Percentiles rank a stretch among this genome's conserved stretches.
Evolutionary conservation across 1,140 invertebrate species (phyloP).

Genomic region (Temnothorax curvispinosus): DNA sequence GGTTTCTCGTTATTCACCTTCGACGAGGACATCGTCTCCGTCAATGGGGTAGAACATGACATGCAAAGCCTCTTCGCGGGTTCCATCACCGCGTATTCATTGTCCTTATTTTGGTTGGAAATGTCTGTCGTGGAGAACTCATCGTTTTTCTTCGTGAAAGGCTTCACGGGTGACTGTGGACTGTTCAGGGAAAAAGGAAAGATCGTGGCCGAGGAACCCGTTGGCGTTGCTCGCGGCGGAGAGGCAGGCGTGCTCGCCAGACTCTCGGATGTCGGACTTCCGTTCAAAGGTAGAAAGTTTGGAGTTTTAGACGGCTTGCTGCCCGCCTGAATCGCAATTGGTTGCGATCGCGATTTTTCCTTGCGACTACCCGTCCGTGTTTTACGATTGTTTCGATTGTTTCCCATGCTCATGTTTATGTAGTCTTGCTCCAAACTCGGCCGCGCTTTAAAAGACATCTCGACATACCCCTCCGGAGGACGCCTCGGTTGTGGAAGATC

Average conservation of each 20-base stretch:
- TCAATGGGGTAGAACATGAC: slow-evolving; percentile 66
- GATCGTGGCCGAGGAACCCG: slow-evolving; percentile 86
- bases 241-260: slow-evolving; percentile 84
- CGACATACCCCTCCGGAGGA: slow-evolving; percentile 87
- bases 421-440: slow-evolving; percentile 82
- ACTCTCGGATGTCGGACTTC: slow-evolving; percentile 82
- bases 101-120: slow-evolving; percentile 45
- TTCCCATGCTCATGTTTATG: slow-evolving; percentile 83
- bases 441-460: slow-evolving; percentile 86
- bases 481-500: slow-evolving; percentile 84
- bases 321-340: slow-evolving; percentile 87
- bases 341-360: slow-evolving; percentile 86
- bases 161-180: slow-evolving; percentile 86
- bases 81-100: slow-evolving; percentile 81
- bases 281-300: slow-evolving; percentile 82
- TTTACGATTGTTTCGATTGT: slow-evolving; percentile 70
- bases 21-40: slow-evolving; percentile 42
- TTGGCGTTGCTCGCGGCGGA: slow-evolving; percentile 85
- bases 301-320: slow-evolving; percentile 83
- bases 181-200: slow-evolving; percentile 88
- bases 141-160: slow-evolving; percentile 74
- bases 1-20: slow-evolving; percentile 72
- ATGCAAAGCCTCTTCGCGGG: slow-evolving; percentile 65
- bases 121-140: slow-evolving; percentile 55
- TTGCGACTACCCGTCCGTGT: slow-evolving; percentile 79